phyloP scores from a whole-genome alignment of 2,113 vertebrate genomes.

The Otocyon megalotis region DNA sequence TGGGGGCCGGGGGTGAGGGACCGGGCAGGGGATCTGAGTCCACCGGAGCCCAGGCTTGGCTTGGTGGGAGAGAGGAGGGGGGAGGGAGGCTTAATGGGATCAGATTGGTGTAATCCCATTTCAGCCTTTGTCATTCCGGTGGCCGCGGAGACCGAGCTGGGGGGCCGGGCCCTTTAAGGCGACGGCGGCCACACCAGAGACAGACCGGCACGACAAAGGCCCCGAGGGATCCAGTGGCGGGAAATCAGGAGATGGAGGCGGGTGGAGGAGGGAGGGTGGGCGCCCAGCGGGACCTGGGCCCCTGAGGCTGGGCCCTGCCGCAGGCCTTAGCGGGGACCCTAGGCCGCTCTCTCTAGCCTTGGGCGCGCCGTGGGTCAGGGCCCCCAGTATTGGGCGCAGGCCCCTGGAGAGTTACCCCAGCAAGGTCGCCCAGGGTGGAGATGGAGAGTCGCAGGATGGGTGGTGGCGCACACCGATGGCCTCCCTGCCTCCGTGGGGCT shows the following conservation, averaged over 20 bases:
- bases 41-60: rapidly evolving
- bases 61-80: background rate
- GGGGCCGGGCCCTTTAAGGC: conserved; percentile 63
- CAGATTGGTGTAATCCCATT: conserved; percentile 73
- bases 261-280: conserved; percentile 40
- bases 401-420: background rate
- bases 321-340: background rate
- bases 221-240: conserved; percentile 86
- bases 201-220: conserved; percentile 68
- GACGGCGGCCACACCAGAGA: conserved; percentile 69
- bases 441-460: rapidly evolving
- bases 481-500: rapidly evolving
- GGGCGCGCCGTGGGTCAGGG: background rate
- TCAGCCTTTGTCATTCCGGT: conserved; percentile 61
- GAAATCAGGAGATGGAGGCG: conserved; percentile 91
- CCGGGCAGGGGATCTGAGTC: conserved; percentile 86
- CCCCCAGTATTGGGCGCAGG: rapidly evolving
- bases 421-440: background rate
- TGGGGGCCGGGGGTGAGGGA: conserved; percentile 88
- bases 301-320: conserved; percentile 69
- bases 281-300: conserved; percentile 77
- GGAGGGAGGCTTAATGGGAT: conserved; percentile 48
- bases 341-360: background rate
- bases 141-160: background rate
- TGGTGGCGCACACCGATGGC: background rate